Conservation (phyloP, 2,888 invertebrate genomes). For the Dryocosmus kuriphilus region DNA sequence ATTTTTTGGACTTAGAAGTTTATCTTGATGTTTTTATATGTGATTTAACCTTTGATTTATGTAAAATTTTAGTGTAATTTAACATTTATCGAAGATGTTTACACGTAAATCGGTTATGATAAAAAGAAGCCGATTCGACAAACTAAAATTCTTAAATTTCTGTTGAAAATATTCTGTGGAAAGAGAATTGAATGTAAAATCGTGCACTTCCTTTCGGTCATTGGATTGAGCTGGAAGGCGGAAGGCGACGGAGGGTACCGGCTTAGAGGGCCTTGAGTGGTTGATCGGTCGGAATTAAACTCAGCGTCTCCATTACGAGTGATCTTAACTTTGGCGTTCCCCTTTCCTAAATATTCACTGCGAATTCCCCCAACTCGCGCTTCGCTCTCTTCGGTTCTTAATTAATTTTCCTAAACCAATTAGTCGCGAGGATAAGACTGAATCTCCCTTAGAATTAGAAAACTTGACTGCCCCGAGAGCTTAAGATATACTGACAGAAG, state of each 20-base stretch:
- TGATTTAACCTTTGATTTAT: too few species aligned
- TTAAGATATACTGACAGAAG: conserved; percentile 53
- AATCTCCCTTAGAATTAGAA: conserved; percentile 62
- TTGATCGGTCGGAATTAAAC: conserved; percentile 67
- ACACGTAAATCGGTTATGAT: too few species aligned
- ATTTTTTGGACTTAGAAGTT: too few species aligned
- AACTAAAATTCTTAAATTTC: neutral
- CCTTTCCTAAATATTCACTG: conserved; percentile 20
- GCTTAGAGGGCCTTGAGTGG: conserved; percentile 60
- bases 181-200: conserved; percentile 26
- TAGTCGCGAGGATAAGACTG: conserved; percentile 64
- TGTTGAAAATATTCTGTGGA: neutral
- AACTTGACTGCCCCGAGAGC: conserved; percentile 50
- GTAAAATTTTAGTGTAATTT: too few species aligned
- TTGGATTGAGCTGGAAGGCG: conserved; percentile 34
- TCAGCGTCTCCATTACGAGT: conserved; percentile 60
- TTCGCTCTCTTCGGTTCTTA: conserved; percentile 61
- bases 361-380: conserved; percentile 36
- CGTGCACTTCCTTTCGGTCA: conserved; percentile 31
- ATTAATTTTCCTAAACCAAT: conserved; percentile 74
- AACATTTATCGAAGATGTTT: too few species aligned
- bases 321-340: conserved; percentile 57
- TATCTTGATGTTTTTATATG: too few species aligned
- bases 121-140: too few species aligned
- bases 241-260: conserved; percentile 41